A percentile compares a stretch with the other conserved stretches of the same genome.
These are phyloP conservation scores for Darevskia mixta DNA, from an alignment of 2,797 vertebrate genomes.

Conservation along the genomic window DNA sequence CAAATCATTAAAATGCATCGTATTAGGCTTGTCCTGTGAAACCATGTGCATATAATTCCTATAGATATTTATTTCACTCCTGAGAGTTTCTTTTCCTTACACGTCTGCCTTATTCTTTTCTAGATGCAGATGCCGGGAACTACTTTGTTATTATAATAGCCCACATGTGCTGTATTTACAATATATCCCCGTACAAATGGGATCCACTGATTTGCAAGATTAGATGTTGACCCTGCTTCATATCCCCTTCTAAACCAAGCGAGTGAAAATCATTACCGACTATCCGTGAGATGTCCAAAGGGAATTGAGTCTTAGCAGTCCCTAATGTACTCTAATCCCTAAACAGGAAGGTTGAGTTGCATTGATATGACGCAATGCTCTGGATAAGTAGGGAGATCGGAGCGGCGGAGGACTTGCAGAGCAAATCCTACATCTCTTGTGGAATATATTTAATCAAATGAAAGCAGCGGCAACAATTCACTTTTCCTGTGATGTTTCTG, in stretches of 20 bases:
- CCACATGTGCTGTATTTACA: constrained; percentile 21
- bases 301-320: constrained; percentile 55
- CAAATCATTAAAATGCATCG: constrained; percentile 35
- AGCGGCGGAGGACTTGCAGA: constrained; percentile 26
- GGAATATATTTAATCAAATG: constrained; percentile 15
- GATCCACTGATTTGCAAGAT: constrained; percentile 44
- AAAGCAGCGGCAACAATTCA: not conserved
- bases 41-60: not conserved
- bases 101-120: constrained; percentile 6
- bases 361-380: constrained; percentile 42
- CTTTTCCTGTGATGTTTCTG: not conserved
- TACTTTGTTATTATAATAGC: not conserved
- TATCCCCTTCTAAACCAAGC: constrained; percentile 34
- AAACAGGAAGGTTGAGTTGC: not conserved
- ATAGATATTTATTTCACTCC: constrained; percentile 9
- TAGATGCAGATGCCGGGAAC: accelerated
- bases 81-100: not conserved
- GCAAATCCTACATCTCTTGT: constrained; percentile 50
- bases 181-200: not conserved
- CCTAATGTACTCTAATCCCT: constrained; percentile 58
- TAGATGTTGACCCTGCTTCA: constrained; percentile 37
- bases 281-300: constrained; percentile 60
- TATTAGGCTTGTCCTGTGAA: not conserved
- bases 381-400: constrained; percentile 58
- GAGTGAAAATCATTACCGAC: constrained; percentile 51